Evolutionary conservation across 1,140 invertebrate genomes (phyloP).

Genomic region (Daktulosphaira vitifoliae): DNA sequence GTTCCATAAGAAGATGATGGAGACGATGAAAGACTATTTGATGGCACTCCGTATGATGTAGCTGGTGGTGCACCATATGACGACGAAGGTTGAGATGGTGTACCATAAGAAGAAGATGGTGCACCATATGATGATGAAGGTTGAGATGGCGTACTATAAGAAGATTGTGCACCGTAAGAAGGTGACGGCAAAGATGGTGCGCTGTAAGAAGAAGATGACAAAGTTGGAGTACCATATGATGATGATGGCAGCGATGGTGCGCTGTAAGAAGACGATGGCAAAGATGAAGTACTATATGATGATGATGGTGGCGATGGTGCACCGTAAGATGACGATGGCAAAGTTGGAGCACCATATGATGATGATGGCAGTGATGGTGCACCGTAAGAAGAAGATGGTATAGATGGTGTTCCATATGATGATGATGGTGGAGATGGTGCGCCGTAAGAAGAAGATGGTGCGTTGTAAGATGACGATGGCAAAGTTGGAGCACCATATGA

Average conservation of each 20-base stretch:
- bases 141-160: constrained; percentile 9
- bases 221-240: constrained; percentile 36
- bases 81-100: constrained; percentile 36
- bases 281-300: constrained; percentile 37
- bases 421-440: constrained; percentile 36
- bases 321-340: constrained; percentile 41
- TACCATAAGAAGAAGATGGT: constrained; percentile 18
- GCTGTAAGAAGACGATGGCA: constrained; percentile 35
- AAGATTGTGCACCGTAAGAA: constrained; percentile 30
- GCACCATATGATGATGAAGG: constrained; percentile 34
- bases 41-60: constrained; percentile 46
- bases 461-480: constrained; percentile 35
- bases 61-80: constrained; percentile 47
- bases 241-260: constrained; percentile 33
- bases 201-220: constrained; percentile 25
- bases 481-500: constrained; percentile 35
- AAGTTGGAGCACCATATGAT: constrained; percentile 36
- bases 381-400: constrained; percentile 32
- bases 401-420: constrained; percentile 38
- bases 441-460: constrained; percentile 41
- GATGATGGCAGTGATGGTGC: constrained; percentile 31
- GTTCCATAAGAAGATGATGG: constrained; percentile 31
- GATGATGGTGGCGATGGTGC: constrained; percentile 38
- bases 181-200: not conserved
- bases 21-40: not conserved